Evolutionary conservation across 1,140 invertebrate species (phyloP), one percentile per base, ranked within the genome.

Genomic region (Meloidogyne chitwoodi): DNA sequence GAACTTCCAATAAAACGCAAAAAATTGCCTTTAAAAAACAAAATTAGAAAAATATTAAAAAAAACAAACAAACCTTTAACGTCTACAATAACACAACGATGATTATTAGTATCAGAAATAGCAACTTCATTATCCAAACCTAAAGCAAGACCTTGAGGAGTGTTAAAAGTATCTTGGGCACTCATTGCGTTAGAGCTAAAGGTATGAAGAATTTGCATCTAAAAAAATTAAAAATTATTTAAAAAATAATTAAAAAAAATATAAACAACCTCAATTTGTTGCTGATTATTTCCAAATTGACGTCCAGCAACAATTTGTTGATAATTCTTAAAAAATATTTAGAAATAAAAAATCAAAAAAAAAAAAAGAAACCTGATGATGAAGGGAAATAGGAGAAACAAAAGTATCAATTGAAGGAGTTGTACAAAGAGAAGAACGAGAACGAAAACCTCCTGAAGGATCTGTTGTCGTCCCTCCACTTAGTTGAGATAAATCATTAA

Each of bases 61-160:
- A 34, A 63, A 19, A 12, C 31, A 10, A 44, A 24, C 2, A 56
- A 56, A 56, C 48, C 48, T 56, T 56, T 56, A 56, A 56, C 12
- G 61, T 78, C 78, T 5, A 78, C 68, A 26, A 78, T 61, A 44
- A 78, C 77, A 62, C 77, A 78, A 38, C 77, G 77, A 44, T 78
- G 77, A 63, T 78, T 77, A 41, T 78, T 78, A 22, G 77, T 78
- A 26, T 78, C 76, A 29, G 75, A 68, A 44, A 78, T 67, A 27
- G 77, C 77, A 31, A 78, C 68, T 41, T 78, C 77, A 44, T 77
- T 63, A 5, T 79, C 77, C 29, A 78, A 27, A 34, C 77, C 77
- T n/a, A 78, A 34, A 24, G 76, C 63, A 12, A 78, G 31, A 10
- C 77, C 77, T 61, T 78, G 77, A 27, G 77, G 77, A 22, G 77